A percentile compares a stretch with the other conserved stretches of the same genome.
These are phyloP conservation scores for Podarcis raffonei DNA, from an alignment of 2,113 vertebrate species.

Conservation along the genomic window DNA sequence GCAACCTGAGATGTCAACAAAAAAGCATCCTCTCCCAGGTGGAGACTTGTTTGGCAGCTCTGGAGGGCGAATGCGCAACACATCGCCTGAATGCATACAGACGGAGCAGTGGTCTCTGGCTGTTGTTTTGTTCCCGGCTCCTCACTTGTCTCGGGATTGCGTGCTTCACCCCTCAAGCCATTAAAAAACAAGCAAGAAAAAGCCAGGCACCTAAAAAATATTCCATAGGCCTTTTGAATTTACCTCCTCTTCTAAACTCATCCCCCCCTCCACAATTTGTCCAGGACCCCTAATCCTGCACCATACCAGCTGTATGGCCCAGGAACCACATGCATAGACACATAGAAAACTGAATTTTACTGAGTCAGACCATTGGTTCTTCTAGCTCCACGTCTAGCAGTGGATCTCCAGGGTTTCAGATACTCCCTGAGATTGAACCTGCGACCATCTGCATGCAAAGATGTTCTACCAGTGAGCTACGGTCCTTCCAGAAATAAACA, in stretches of 20 bases:
- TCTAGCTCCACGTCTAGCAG: no score
- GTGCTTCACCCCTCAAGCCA: background rate
- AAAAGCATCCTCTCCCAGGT: slow-evolving; percentile 60
- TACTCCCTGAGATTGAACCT: no score
- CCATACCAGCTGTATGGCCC: background rate
- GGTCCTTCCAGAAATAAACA: no score
- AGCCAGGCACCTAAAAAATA: no score
- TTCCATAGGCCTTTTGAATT: background rate
- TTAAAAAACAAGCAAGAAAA: background rate
- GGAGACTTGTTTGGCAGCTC: slow-evolving; percentile 24
- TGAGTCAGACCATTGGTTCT: no score
- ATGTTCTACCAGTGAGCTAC: no score
- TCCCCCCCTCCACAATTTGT: background rate
- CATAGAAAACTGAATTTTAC: no score
- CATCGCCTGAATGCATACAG: no score
- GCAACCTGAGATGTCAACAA: slow-evolving; percentile 64
- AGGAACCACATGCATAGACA: no score
- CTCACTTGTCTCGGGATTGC: background rate
- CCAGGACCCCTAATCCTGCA: background rate
- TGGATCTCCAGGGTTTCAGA: no score
- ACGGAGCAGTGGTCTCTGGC: background rate
- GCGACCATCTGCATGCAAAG: no score
- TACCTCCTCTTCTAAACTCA: background rate
- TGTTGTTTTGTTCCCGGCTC: background rate
- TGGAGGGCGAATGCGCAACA: background rate